A percentile compares a stretch with the other conserved stretches of the same genome.
Evolutionary conservation across 2,797 vertebrate species (phyloP).

Genomic region (Peromyscus eremicus): DNA sequence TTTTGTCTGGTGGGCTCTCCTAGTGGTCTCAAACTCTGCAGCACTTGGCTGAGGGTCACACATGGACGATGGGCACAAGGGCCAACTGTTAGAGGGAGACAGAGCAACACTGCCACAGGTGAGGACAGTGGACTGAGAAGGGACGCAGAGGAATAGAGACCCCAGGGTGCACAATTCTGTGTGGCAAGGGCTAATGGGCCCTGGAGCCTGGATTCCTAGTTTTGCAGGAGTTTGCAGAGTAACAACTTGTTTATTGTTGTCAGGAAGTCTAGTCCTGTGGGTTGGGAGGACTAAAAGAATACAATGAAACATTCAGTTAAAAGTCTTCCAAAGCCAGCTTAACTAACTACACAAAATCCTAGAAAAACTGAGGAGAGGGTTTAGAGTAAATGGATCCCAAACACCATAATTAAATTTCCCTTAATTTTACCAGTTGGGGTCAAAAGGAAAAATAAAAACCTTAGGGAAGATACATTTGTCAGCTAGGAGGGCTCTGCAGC

Average conservation of each 20-base stretch:
- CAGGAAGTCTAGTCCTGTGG: slow-evolving; percentile 46
- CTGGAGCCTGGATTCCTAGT: not conserved
- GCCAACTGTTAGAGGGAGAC: not conserved
- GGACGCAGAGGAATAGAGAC: not conserved
- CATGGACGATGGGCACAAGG: fast-evolving
- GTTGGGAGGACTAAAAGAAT: not conserved
- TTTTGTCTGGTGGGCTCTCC: not conserved
- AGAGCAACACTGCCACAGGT: not conserved
- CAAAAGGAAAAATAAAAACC: too few relatives aligned
- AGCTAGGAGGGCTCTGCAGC: not conserved
- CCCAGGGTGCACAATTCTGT: fast-evolving
- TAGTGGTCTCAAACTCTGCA: not conserved
- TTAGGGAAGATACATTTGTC: not conserved
- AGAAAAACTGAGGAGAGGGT: not conserved
- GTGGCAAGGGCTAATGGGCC: not conserved
- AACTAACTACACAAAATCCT: not conserved
- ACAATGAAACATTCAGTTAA: not conserved
- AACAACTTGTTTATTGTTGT: slow-evolving; percentile 76
- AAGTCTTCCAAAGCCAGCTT: not conserved
- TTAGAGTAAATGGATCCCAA: not conserved
- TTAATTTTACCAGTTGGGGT: not conserved
- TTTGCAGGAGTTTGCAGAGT: slow-evolving; percentile 34
- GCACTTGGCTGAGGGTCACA: not conserved
- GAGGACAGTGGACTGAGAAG: not conserved
- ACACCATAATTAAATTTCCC: not conserved